A percentile compares a stretch with the other conserved stretches of the same genome.
phyloP scores from a whole-genome alignment of 2,797 vertebrate species.

The Chelonia mydas region DNA sequence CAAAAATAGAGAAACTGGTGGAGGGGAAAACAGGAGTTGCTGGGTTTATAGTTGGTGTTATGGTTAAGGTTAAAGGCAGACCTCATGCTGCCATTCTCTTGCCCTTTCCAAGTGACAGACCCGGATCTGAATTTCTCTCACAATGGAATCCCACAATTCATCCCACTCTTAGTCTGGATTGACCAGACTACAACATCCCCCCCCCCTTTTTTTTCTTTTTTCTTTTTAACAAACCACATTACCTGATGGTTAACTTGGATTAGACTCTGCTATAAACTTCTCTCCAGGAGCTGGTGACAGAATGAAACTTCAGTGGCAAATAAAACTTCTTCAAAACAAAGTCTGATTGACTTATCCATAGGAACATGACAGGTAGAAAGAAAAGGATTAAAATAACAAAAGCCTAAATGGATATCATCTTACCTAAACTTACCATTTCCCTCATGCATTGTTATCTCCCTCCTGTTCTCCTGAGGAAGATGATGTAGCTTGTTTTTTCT shows the following conservation, averaged over 20 bases:
- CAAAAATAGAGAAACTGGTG: neutral
- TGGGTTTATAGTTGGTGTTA: neutral
- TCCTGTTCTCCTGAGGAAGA: neutral
- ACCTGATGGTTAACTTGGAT: neutral
- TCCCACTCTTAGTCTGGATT: neutral
- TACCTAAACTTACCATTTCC: neutral
- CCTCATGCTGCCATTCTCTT: neutral
- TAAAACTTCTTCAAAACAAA: neutral
- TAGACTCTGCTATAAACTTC: neutral
- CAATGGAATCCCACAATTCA: neutral
- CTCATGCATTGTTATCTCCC: neutral
- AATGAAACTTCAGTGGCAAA: neutral
- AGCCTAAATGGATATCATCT: neutral
- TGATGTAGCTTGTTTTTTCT: neutral
- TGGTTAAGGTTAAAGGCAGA: neutral
- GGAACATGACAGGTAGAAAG: neutral
- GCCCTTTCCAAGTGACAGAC: neutral
- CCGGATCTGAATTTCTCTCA: neutral
- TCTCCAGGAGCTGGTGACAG: neutral
- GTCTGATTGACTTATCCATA: neutral
- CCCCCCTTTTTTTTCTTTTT: fast-evolving
- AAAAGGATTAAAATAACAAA: neutral
- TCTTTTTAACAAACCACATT: neutral
- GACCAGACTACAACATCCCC: neutral
- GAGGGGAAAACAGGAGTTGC: neutral